phyloP scores from a whole-genome alignment of 2,797 vertebrate genomes.

The Chromis chromis region DNA sequence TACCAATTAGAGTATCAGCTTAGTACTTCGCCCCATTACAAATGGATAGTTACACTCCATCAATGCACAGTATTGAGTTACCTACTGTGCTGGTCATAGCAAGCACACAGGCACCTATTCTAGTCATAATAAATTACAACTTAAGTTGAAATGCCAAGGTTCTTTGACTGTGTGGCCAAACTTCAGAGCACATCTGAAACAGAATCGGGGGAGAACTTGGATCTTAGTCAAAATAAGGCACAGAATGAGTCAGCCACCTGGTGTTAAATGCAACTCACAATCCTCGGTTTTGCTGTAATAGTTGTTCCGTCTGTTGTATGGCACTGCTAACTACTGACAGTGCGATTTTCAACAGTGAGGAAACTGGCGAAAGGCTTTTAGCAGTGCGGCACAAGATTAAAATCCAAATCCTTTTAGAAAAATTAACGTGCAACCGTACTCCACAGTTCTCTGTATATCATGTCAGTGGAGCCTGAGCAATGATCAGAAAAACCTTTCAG shows the following conservation, averaged over 20 bases:
- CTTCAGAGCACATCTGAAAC: conserved; percentile 54
- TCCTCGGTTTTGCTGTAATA: conserved; percentile 56
- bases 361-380: conserved; percentile 77
- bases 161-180: conserved; percentile 48
- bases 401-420: conserved; percentile 83
- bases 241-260: conserved; percentile 68
- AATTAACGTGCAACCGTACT: conserved; percentile 79
- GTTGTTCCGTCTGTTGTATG: conserved; percentile 57
- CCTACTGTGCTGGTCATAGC: conserved; percentile 48
- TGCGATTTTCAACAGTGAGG: conserved; percentile 59
- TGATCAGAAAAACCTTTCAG: conserved; percentile 70
- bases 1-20: conserved; percentile 66
- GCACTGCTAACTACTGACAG: conserved; percentile 57
- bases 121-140: conserved; percentile 68
- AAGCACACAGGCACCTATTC: conserved; percentile 49
- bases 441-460: conserved; percentile 73
- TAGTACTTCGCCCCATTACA: conserved; percentile 48
- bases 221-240: conserved; percentile 56
- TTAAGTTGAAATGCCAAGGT: conserved; percentile 46
- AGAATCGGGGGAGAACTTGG: conserved; percentile 45
- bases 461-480: conserved; percentile 74
- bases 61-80: conserved; percentile 61
- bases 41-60: conserved; percentile 63
- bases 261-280: conserved; percentile 40
- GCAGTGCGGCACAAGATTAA: conserved; percentile 77